Evolutionary conservation across 2,888 invertebrate species (phyloP), one percentile per base, ranked within the genome.

Genomic region (Rhopalosiphum nymphaeae): DNA sequence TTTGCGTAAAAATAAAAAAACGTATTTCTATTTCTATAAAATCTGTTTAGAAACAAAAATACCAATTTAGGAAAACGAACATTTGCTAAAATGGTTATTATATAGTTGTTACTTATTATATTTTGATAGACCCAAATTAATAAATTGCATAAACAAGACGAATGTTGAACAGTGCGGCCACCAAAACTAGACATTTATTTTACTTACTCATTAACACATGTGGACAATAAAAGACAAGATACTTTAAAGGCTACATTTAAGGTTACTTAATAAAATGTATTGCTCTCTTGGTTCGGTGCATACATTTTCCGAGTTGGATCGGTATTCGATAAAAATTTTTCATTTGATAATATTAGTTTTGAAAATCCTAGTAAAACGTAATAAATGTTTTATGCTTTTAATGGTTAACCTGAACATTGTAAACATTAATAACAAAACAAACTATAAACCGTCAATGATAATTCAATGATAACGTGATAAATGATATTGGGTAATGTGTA

Each of bases 61-160:
- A 78, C 36, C 21, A 36, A 36, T 42, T 78, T 78, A 25, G 36
- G 26, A 49, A 49, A 91, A 29, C 7, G 44, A n/a, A n/a, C 16
- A 78, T 78, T 13, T 42, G n/a, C 9, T n/a, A 92, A 61, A 92
- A 87, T 61, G 87, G 61, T 49, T 11, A 49, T 49, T 49, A 11
- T 49, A n/a, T 49, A 49, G 49, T 92, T 67, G 46, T 57, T 61
- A 36, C 36, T 78, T 21, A 26, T 29, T 53, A 29, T 25, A 61
- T 13, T 86, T 46, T 49, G 36, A 67, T 87, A 92, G 92, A 92
- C 9, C 78, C 2, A 78, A 78, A 36, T 78, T 78, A 78, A 78
- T 78, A 36, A 78, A 78, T 78, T 36, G 42, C 11, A 92, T 67
- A 92, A 86, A 91, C 85, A 86, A 91, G 61, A 61, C 42, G 90